phyloP scores from a whole-genome alignment of 2,888 invertebrate genomes.

The Lycophotia porphyrea region DNA sequence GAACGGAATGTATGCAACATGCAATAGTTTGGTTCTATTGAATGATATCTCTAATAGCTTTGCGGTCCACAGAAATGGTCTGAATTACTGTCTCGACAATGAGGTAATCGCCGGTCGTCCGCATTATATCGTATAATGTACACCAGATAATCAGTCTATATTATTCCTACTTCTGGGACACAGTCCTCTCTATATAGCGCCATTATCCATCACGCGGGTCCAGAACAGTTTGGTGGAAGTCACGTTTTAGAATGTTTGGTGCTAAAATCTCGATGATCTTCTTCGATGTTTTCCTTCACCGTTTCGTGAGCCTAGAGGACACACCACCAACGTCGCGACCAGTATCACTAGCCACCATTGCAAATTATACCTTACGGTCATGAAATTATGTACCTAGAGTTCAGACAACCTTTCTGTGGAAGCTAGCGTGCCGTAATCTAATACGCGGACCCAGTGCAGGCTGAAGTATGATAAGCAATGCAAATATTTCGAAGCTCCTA shows the following conservation, averaged over 20 bases:
- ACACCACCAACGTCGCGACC: not conserved
- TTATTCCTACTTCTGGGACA: not conserved
- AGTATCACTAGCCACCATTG: not conserved
- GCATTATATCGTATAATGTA: not conserved
- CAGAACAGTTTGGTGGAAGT: not conserved
- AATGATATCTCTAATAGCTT: constrained; percentile 40
- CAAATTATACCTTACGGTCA: not conserved
- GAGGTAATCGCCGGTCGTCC: not conserved
- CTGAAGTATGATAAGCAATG: not conserved
- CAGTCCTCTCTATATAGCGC: not conserved
- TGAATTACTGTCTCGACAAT: not conserved
- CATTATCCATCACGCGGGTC: not conserved
- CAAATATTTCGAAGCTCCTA: not conserved
- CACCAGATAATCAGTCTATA: too few relatives aligned
- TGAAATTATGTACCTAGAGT: not conserved
- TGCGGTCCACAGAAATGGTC: constrained; percentile 10
- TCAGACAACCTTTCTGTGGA: not conserved
- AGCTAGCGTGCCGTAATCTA: not conserved
- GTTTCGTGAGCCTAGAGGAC: not conserved
- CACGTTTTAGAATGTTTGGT: not conserved
- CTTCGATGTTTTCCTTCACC: not conserved
- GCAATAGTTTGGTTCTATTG: constrained; percentile 26
- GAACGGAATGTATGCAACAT: constrained; percentile 50
- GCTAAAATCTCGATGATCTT: not conserved
- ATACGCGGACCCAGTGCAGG: too few relatives aligned